A percentile compares a stretch with the other conserved stretches of the same genome.
phyloP scores from a whole-genome alignment of 2,797 vertebrate genomes.

The Syndactyla subalaris region DNA sequence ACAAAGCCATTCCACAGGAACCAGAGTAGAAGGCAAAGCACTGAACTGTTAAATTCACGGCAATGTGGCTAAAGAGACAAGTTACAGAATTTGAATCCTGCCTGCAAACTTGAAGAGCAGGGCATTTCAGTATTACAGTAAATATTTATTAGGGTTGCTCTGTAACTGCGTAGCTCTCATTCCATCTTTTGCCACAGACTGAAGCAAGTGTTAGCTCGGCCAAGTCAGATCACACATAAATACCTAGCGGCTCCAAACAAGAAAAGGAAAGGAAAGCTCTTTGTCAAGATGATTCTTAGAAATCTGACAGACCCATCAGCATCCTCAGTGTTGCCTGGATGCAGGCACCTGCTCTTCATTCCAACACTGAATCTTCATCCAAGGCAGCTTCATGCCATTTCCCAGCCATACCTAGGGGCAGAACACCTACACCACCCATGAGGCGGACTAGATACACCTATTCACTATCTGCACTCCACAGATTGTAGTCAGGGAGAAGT shows the following conservation, averaged over 20 bases:
- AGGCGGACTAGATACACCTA: background rate
- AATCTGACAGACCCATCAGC: background rate
- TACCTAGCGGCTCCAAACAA: background rate
- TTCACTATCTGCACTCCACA: background rate
- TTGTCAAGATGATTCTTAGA: accelerated
- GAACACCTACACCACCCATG: accelerated
- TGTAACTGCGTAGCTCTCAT: background rate
- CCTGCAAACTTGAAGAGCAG: background rate
- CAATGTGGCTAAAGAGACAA: accelerated
- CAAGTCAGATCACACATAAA: background rate
- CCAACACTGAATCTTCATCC: background rate
- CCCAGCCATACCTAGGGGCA: background rate
- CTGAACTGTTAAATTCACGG: background rate
- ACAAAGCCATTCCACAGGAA: background rate
- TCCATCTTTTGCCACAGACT: background rate
- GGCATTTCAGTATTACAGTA: background rate
- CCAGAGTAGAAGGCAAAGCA: accelerated
- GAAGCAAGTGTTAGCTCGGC: background rate
- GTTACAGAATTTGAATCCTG: background rate
- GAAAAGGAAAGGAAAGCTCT: background rate
- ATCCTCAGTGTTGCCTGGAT: background rate
- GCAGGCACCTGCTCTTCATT: background rate
- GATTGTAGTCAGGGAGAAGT: background rate
- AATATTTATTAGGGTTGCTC: background rate
- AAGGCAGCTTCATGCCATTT: background rate